Evolutionary conservation across 2,113 vertebrate species (phyloP).

Genomic region (Prochilodus magdalenae): DNA sequence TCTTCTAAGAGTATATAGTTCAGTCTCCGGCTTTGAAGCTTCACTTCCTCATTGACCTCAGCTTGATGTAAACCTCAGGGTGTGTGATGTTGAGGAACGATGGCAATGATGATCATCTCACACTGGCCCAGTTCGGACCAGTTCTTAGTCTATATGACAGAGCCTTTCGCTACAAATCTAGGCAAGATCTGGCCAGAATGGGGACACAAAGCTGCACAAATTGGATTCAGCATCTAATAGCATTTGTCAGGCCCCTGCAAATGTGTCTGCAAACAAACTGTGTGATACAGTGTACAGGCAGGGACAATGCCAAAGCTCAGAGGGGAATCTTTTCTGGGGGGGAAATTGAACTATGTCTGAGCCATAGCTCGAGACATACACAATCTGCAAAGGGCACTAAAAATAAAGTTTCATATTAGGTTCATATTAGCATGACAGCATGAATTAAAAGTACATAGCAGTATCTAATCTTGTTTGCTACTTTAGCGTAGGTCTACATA

Average conservation of each 20-base stretch:
- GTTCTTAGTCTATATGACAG: conserved; percentile 46
- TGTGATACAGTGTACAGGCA: neutral
- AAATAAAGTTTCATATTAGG: neutral
- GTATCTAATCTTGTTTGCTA: no score
- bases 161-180: conserved; percentile 22
- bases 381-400: neutral
- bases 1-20: neutral
- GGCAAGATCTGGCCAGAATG: conserved; percentile 18
- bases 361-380: neutral
- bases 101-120: conserved; percentile 33
- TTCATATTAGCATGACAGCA: no score
- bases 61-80: conserved; percentile 15
- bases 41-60: neutral
- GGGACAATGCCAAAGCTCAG: neutral
- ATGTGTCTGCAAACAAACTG: conserved; percentile 4
- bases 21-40: neutral
- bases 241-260: conserved; percentile 25
- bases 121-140: conserved; percentile 11
- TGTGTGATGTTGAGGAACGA: conserved; percentile 31
- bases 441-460: no score
- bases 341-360: neutral
- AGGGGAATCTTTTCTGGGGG: neutral
- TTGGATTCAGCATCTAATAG: conserved; percentile 32
- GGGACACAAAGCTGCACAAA: conserved; percentile 8
- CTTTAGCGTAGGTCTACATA: no score